Base-by-base conservation (phyloP, 2,113 vertebrate genomes). In the Callorhinus ursinus region DNA sequence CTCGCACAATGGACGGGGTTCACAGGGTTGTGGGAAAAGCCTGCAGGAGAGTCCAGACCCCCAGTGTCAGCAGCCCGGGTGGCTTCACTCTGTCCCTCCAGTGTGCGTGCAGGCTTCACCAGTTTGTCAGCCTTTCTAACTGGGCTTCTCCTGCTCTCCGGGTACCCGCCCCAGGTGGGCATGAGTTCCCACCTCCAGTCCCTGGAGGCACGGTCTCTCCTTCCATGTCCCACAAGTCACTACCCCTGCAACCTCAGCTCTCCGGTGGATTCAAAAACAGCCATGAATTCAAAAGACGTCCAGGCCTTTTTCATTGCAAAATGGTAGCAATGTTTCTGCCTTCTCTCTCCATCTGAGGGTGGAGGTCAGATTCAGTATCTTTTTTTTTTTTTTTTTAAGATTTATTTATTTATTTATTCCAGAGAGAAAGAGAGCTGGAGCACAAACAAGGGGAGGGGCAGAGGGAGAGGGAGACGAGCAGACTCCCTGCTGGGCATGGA, bases 121-220 rank as follows among this genome's bases (percentile, higher is more conserved):
- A 7, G 11, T 33, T 6, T 33, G 15, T 0, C 53, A n/a, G 16
- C 7, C 31, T 3, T 19, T 39, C 81, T 0, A 2, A 7, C n/a
- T 21, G 4, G 49, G 9, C 7, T 8, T 8, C 39, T 26, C 12
- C 7, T 7, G 10, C 18, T 13, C 22, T 0, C 0, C 1, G 9
- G 0, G 36, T 1, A 21, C 21, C 57, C 1, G 7, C 1, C 6
- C 11, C 22, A 1, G 12, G 7, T 28, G 36, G 80, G 31, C 1
- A 7, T 0, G 0, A 6, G 4, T 2, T 46, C 36, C 0, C 21
- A 5, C 21, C 7, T 46, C 26, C n/a, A 33, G 31, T 83, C 46
- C 26, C 18, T 8, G 0, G 3, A 26, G 46, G 12, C 2, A 4
- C 36, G 0, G 1, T 26, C 57, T 51, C 36, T 31, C 61, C 19